Evolutionary conservation across 2,113 vertebrate genomes (phyloP).

Genomic region (Mus musculus): DNA sequence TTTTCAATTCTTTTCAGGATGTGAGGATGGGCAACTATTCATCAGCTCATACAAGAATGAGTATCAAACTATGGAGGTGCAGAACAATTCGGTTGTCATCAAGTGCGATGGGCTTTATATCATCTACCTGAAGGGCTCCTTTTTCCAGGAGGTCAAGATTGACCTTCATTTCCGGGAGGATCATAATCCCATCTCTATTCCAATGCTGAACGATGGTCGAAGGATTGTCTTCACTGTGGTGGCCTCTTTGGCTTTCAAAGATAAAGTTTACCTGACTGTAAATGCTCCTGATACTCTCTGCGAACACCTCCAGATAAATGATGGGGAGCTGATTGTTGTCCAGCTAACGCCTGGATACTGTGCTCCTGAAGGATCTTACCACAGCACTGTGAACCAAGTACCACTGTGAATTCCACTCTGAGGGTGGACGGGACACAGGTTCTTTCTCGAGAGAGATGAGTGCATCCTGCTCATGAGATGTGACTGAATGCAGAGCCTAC

Average conservation of each 20-base stretch:
- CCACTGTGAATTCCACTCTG: background rate
- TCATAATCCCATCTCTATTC: background rate
- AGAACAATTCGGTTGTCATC: slow-evolving; percentile 73
- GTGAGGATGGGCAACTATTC: slow-evolving; percentile 63
- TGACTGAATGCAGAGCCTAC: slow-evolving; percentile 22
- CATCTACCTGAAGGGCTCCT: slow-evolving; percentile 73
- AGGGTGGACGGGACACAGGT: background rate
- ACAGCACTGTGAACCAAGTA: background rate
- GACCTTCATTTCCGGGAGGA: slow-evolving; percentile 63
- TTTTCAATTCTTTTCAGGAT: slow-evolving; percentile 48
- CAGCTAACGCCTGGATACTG: slow-evolving; percentile 74
- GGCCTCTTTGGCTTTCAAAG: slow-evolving; percentile 62
- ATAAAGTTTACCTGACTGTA: slow-evolving; percentile 71
- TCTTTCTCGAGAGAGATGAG: background rate
- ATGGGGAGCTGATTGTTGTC: slow-evolving; percentile 73
- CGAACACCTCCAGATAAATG: slow-evolving; percentile 57
- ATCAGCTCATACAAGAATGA: background rate
- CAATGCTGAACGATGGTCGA: background rate
- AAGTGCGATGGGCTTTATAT: slow-evolving; percentile 79
- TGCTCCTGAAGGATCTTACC: slow-evolving; percentile 11
- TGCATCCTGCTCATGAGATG: background rate
- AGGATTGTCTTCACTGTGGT: slow-evolving; percentile 55
- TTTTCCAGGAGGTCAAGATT: slow-evolving; percentile 58
- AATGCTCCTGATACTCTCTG: background rate
- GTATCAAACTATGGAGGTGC: slow-evolving; percentile 60